Percentiles rank a stretch among this genome's conserved stretches.
phyloP scores from a whole-genome alignment of 2,113 vertebrate species.

The Nettapus auritus region DNA sequence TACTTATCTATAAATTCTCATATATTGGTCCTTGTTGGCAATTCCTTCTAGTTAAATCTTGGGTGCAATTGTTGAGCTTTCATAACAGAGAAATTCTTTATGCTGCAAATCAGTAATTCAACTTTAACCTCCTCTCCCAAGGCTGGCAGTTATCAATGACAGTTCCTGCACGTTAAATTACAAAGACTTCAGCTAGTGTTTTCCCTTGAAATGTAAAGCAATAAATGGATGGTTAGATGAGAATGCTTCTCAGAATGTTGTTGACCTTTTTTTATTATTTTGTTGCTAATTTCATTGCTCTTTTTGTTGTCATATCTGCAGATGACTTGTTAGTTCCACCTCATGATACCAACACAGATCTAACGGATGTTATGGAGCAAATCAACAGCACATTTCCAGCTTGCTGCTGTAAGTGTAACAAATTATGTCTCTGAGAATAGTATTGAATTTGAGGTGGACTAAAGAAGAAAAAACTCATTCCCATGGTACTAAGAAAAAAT shows the following conservation, averaged over 20 bases:
- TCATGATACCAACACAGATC: slow-evolving; percentile 87
- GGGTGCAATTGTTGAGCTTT: background rate
- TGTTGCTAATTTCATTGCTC: background rate
- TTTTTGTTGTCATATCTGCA: slow-evolving; percentile 47
- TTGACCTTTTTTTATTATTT: background rate
- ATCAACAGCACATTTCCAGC: slow-evolving; percentile 94
- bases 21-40: background rate
- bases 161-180: background rate
- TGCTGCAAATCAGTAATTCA: background rate
- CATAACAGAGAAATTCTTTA: slow-evolving; percentile 18
- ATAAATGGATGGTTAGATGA: background rate
- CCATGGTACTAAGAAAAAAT: background rate
- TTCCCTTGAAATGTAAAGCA: background rate
- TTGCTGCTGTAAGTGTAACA: slow-evolving; percentile 88
- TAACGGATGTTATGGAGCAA: slow-evolving; percentile 96
- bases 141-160: background rate
- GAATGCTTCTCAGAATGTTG: background rate
- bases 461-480: slow-evolving; percentile 18
- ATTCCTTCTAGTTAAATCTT: background rate
- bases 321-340: slow-evolving; percentile 88
- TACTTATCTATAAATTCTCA: background rate
- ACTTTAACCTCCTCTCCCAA: background rate
- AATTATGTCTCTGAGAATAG: background rate
- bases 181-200: background rate
- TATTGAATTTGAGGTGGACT: background rate